Evolutionary conservation across 2,888 invertebrate species (phyloP).

Genomic region (Abrostola triplasia): DNA sequence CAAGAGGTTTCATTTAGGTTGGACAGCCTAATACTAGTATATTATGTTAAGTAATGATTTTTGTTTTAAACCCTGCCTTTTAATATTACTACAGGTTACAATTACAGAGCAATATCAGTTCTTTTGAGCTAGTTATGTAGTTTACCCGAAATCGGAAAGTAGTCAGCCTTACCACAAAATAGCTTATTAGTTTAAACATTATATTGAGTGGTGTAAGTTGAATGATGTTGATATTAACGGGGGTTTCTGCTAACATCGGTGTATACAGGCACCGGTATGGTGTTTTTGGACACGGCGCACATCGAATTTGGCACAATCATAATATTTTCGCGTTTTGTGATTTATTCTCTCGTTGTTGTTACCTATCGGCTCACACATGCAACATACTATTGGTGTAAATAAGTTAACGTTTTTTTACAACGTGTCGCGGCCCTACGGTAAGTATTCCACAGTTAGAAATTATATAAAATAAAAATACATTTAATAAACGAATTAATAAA

Average conservation of each 20-base stretch:
- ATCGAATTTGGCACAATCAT: constrained; percentile 7
- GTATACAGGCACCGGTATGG: background rate
- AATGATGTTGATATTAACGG: background rate
- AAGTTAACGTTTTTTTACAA: constrained; percentile 12
- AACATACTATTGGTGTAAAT: constrained; percentile 25
- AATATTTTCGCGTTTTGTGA: constrained; percentile 37
- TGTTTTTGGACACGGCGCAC: constrained; percentile 1
- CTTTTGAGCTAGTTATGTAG: too few species aligned
- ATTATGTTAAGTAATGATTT: too few species aligned
- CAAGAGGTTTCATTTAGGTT: too few species aligned
- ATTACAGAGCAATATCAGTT: too few species aligned
- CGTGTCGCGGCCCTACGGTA: constrained; percentile 58
- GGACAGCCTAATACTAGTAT: too few species aligned
- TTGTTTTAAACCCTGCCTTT: too few species aligned
- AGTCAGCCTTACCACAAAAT: too few species aligned
- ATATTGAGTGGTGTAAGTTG: background rate
- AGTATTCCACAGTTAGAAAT: constrained; percentile 63
- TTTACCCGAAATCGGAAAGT: too few species aligned
- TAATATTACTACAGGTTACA: too few species aligned
- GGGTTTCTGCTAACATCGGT: background rate
- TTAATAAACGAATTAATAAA: constrained; percentile 59
- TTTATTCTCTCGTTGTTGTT: constrained; percentile 18
- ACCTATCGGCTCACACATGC: constrained; percentile 12
- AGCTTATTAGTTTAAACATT: background rate
- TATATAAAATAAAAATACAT: constrained; percentile 52